Evolutionary conservation across 2,888 invertebrate species (phyloP).

Genomic region (Eudemis profundana): DNA sequence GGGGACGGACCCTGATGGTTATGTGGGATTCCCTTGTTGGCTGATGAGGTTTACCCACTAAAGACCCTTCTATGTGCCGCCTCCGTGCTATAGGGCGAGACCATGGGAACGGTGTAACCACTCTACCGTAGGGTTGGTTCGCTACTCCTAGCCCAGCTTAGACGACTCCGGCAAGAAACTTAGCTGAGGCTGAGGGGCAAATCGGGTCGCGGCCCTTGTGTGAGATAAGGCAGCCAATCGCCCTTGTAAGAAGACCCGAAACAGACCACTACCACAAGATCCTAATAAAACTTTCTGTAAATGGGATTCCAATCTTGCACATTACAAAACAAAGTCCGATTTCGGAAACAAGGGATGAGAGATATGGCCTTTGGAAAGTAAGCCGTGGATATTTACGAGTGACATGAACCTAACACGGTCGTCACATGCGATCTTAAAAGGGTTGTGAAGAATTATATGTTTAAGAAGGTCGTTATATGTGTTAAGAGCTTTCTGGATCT

Average conservation of each 20-base stretch:
- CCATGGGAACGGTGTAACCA: too few species aligned
- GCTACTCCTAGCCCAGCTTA: too few species aligned
- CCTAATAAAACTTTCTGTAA: neutral
- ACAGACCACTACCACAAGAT: neutral
- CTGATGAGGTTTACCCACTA: too few species aligned
- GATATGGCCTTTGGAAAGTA: conserved; percentile 3
- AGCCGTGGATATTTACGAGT: conserved; percentile 23
- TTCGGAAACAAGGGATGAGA: neutral
- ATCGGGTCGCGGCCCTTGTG: neutral
- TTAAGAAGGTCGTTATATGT: conserved; percentile 10
- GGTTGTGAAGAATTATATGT: conserved; percentile 25
- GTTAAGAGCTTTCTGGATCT: neutral
- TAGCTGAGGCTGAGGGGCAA: too few species aligned
- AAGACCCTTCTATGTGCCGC: too few species aligned
- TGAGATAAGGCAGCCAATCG: conserved; percentile 39
- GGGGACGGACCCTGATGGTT: too few species aligned
- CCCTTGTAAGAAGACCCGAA: conserved; percentile 28
- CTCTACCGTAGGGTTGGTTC: too few species aligned
- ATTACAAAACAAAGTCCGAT: neutral
- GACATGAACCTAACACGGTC: conserved; percentile 25
- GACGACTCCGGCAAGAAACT: too few species aligned
- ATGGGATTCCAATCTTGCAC: neutral
- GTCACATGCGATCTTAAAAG: conserved; percentile 30
- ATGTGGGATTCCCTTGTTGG: too few species aligned
- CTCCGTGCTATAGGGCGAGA: too few species aligned